Evolutionary conservation across 2,888 invertebrate species (phyloP).

Genomic region (Acrobasis consociella): DNA sequence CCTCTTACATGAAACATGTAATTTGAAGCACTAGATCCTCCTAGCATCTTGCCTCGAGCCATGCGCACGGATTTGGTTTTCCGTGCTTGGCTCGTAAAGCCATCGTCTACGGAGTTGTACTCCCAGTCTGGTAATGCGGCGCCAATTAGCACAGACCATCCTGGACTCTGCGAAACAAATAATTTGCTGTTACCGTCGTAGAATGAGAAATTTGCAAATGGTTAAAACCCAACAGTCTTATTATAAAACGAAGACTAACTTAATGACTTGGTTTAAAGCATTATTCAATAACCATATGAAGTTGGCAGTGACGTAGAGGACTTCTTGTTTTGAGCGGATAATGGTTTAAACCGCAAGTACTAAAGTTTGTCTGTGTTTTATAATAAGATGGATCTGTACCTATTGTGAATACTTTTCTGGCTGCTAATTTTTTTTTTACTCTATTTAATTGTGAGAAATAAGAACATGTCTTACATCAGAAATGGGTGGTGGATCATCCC

Average conservation of each 20-base stretch:
- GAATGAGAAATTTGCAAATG: no score
- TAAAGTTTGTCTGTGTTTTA: no score
- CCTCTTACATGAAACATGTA: slow-evolving; percentile 86
- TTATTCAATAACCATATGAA: no score
- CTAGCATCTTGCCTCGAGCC: slow-evolving; percentile 86
- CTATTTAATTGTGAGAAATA: background rate
- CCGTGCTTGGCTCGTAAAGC: slow-evolving; percentile 49
- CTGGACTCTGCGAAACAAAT: slow-evolving; percentile 50
- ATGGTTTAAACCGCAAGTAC: no score
- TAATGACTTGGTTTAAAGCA: no score
- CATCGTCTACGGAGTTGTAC: slow-evolving; percentile 48
- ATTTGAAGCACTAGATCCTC: slow-evolving; percentile 86
- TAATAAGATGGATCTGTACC: no score
- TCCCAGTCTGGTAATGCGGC: slow-evolving; percentile 50
- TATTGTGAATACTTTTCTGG: no score
- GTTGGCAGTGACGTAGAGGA: no score
- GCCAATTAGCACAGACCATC: slow-evolving; percentile 45
- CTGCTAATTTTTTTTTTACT: no score
- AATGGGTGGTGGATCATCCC: slow-evolving; percentile 58
- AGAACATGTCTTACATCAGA: slow-evolving; percentile 39
- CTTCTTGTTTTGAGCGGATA: no score
- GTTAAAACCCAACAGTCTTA: no score
- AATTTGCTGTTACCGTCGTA: background rate
- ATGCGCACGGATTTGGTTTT: slow-evolving; percentile 41
- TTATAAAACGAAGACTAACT: no score